phyloP scores from a whole-genome alignment of 2,113 vertebrate genomes.

The Syrmaticus mikado region DNA sequence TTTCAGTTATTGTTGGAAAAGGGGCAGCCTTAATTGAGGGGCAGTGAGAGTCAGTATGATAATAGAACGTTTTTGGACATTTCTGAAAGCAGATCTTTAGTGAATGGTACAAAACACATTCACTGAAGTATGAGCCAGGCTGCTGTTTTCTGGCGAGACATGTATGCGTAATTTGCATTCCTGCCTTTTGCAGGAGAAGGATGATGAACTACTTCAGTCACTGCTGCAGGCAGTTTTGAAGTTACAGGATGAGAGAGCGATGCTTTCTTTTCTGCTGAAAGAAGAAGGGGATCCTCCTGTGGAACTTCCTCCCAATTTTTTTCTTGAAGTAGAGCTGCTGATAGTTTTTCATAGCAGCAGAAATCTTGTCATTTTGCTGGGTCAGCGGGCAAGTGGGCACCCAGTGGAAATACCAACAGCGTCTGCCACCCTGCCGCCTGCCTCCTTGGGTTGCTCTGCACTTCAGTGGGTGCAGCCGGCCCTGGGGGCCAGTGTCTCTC shows the following conservation, averaged over 20 bases:
- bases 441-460: not conserved
- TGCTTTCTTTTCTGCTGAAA: not conserved
- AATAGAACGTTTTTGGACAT: not conserved
- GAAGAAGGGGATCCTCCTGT: not conserved
- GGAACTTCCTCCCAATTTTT: not conserved
- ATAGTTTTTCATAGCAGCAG: not conserved
- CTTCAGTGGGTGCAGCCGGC: rapidly evolving
- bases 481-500: not conserved
- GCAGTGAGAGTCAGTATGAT: not conserved
- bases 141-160: not conserved
- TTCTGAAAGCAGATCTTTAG: rapidly evolving
- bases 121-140: not conserved
- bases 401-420: not conserved
- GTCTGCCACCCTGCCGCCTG: not conserved
- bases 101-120: not conserved
- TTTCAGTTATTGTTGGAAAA: not conserved
- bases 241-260: not conserved
- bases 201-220: not conserved
- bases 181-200: not conserved
- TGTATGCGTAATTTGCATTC: not conserved
- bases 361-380: not conserved
- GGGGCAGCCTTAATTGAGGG: not conserved
- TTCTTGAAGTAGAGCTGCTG: not conserved
- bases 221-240: not conserved
- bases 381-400: too few species aligned